phyloP scores from a whole-genome alignment of 2,797 vertebrate species.

The Cyprinella venusta region DNA sequence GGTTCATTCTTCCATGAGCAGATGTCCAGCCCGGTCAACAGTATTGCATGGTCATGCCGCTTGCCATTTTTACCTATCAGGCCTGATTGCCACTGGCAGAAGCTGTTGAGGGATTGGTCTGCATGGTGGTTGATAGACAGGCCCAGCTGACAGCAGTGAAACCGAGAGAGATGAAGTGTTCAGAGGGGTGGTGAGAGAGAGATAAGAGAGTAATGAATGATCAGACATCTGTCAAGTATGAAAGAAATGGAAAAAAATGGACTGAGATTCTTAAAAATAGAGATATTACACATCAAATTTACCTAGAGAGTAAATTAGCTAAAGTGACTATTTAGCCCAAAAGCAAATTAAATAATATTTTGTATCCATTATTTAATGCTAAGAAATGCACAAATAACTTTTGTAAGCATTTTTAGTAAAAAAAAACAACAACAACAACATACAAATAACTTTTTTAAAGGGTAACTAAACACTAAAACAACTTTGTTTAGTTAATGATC shows the following conservation, averaged over 20 bases:
- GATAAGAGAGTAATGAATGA: slow-evolving; percentile 18
- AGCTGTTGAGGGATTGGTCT: slow-evolving; percentile 96
- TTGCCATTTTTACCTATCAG: slow-evolving; percentile 91
- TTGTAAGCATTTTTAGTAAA: not conserved
- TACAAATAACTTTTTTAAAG: not conserved
- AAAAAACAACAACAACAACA: not conserved
- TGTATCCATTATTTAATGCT: not conserved
- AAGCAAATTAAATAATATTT: not conserved
- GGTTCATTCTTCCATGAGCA: slow-evolving; percentile 99
- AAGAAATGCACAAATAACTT: not conserved
- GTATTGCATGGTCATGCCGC: slow-evolving; percentile 93
- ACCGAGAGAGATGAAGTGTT: slow-evolving; percentile 9
- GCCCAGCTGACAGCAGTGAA: slow-evolving; percentile 78
- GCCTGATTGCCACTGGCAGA: slow-evolving; percentile 98
- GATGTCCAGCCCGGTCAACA: slow-evolving; percentile 96
- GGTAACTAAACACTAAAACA: too few species aligned
- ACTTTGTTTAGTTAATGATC: too few species aligned
- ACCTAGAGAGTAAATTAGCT: not conserved
- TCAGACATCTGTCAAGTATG: not conserved
- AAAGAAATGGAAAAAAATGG: not conserved
- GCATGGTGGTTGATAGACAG: slow-evolving; percentile 93
- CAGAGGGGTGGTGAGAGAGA: slow-evolving; percentile 27
- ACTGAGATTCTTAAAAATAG: not conserved
- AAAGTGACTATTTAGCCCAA: not conserved
- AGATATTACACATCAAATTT: not conserved